Conservation (phyloP, 2,888 invertebrate species). For the Adineta ricciae region DNA sequence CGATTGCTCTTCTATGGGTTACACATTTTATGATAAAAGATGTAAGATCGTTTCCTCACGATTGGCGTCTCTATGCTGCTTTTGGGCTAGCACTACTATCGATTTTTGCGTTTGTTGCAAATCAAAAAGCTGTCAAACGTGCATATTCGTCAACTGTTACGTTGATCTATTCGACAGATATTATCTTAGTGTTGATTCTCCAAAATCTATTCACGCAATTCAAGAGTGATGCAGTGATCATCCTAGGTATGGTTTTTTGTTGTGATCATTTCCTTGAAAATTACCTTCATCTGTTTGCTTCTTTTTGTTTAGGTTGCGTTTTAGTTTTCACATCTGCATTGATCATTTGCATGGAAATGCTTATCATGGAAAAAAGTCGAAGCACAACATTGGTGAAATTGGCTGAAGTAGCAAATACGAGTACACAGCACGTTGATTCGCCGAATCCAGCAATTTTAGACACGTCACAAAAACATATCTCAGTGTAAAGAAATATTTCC, state of each 20-base stretch:
- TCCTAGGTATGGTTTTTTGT: background rate
- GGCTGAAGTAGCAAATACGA: background rate
- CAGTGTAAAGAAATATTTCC: no score
- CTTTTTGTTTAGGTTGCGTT: background rate
- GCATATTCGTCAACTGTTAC: background rate
- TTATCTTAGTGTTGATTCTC: background rate
- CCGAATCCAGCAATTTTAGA: background rate
- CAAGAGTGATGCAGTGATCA: background rate
- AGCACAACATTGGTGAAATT: background rate
- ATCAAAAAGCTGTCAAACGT: constrained; percentile 8
- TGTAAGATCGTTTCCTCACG: background rate
- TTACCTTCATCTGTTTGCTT: no score
- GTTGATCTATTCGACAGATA: background rate
- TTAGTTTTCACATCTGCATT: background rate
- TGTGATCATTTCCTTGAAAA: no score
- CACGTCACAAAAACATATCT: background rate
- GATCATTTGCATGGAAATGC: background rate
- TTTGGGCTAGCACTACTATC: background rate
- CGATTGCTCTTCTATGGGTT: background rate
- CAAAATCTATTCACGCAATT: background rate
- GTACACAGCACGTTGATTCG: background rate
- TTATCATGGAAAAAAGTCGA: background rate
- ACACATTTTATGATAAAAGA: background rate
- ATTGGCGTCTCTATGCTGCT: background rate
- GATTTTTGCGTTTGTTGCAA: background rate